Evolutionary conservation across 2,113 vertebrate genomes (phyloP).

Genomic region (Oryzias curvinotus): DNA sequence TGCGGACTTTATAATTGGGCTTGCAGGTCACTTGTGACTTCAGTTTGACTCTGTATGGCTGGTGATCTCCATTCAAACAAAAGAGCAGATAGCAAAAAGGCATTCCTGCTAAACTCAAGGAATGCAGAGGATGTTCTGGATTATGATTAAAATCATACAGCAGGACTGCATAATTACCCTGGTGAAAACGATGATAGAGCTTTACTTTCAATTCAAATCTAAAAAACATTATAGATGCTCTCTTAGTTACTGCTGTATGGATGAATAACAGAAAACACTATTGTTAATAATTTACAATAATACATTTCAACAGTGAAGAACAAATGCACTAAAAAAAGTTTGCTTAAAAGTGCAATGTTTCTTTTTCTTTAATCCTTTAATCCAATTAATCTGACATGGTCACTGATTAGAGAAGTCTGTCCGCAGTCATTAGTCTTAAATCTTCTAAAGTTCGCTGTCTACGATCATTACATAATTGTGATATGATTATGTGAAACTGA

Average conservation of each 20-base stretch:
- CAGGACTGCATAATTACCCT: conserved; percentile 1
- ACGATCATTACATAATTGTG: neutral
- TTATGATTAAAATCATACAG: conserved; percentile 34
- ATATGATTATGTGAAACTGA: neutral
- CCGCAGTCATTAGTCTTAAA: neutral
- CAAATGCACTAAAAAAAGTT: neutral
- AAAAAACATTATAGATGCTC: neutral
- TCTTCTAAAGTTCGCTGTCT: neutral
- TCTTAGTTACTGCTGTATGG: too few relatives aligned
- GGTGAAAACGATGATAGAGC: conserved; percentile 1
- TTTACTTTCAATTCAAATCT: conserved; percentile 3
- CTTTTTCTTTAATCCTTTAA: conserved; percentile 17
- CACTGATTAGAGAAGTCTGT: neutral
- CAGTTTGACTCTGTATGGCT: conserved; percentile 63
- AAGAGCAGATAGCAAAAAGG: conserved; percentile 56
- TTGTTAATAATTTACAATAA: neutral
- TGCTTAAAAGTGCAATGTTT: neutral
- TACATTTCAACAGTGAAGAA: neutral
- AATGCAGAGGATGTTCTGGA: conserved; percentile 51
- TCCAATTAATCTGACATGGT: neutral
- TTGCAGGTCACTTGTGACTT: conserved; percentile 76
- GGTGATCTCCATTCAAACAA: conserved; percentile 65
- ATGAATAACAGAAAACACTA: neutral
- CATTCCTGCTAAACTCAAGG: conserved; percentile 42
- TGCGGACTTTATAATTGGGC: conserved; percentile 83